Conservation (phyloP, 2,888 invertebrate species). For the Scrobipalpa atriplicella region DNA sequence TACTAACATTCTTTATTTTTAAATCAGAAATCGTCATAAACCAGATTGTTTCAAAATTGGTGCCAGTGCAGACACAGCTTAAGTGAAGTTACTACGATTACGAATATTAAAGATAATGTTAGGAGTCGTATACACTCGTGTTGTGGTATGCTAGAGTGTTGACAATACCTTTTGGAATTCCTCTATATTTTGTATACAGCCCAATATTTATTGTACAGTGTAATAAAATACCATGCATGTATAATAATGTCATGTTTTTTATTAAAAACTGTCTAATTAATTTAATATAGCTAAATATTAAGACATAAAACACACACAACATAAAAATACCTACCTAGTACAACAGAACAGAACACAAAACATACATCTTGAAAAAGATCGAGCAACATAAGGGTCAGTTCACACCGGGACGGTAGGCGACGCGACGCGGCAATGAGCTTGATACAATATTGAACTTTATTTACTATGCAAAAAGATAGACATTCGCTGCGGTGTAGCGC, state of each 20-base stretch:
- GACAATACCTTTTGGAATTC: slow-evolving; percentile 81
- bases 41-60: not conserved
- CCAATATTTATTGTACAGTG: slow-evolving; percentile 82
- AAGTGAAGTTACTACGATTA: not conserved
- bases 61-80: slow-evolving; percentile 16
- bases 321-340: not conserved
- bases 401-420: no score
- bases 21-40: not conserved
- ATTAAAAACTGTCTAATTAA: slow-evolving; percentile 1
- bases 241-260: slow-evolving; percentile 49
- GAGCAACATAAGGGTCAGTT: not conserved
- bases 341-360: no score
- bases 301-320: no score
- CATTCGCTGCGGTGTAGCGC: no score
- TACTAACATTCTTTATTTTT: not conserved
- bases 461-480: no score
- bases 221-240: slow-evolving; percentile 82
- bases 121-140: slow-evolving; percentile 68
- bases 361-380: no score
- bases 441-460: no score
- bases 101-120: not conserved
- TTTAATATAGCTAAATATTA: no score
- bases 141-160: slow-evolving; percentile 72
- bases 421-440: no score
- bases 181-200: slow-evolving; percentile 82